Conservation (phyloP, 2,888 invertebrate species). For the Crocallis elinguaria region DNA sequence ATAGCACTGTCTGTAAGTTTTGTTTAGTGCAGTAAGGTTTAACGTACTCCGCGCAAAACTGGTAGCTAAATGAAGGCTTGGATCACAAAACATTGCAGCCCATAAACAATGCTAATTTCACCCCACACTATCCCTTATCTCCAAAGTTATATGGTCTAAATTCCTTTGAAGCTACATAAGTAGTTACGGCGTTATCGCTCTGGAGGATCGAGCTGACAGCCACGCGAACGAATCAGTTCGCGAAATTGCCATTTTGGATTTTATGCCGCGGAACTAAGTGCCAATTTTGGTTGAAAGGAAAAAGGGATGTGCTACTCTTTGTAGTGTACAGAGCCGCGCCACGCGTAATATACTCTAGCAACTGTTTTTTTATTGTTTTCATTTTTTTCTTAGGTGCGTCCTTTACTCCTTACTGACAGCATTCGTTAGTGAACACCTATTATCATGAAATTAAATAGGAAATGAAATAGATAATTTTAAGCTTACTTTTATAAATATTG, state of each 20-base stretch:
- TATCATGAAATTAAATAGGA: no score
- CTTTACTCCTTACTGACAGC: conserved; percentile 5
- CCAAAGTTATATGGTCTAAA: conserved; percentile 32
- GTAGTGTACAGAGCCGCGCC: conserved; percentile 43
- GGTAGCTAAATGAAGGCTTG: conserved; percentile 59
- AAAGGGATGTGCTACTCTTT: conserved; percentile 47
- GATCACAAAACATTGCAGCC: conserved; percentile 54
- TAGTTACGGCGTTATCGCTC: conserved; percentile 38
- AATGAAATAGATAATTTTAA: no score
- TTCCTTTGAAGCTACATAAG: conserved; percentile 23
- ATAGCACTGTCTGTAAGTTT: conserved; percentile 7
- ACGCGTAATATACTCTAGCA: conserved; percentile 62
- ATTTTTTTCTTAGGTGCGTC: conserved; percentile 35
- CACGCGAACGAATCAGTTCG: conserved; percentile 50
- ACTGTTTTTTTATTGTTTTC: conserved; percentile 49
- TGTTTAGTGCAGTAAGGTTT: conserved; percentile 39
- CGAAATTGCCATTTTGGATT: conserved; percentile 49
- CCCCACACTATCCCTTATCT: conserved; percentile 31
- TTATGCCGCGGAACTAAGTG: conserved; percentile 48
- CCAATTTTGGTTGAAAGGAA: conserved; percentile 52
- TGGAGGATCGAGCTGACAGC: conserved; percentile 42
- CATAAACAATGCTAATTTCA: conserved; percentile 46
- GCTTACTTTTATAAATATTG: no score
- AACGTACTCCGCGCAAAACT: conserved; percentile 55
- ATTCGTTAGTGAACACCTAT: conserved; percentile 5